Conservation (phyloP, 2,797 vertebrate genomes). For the Crotalus adamanteus region DNA sequence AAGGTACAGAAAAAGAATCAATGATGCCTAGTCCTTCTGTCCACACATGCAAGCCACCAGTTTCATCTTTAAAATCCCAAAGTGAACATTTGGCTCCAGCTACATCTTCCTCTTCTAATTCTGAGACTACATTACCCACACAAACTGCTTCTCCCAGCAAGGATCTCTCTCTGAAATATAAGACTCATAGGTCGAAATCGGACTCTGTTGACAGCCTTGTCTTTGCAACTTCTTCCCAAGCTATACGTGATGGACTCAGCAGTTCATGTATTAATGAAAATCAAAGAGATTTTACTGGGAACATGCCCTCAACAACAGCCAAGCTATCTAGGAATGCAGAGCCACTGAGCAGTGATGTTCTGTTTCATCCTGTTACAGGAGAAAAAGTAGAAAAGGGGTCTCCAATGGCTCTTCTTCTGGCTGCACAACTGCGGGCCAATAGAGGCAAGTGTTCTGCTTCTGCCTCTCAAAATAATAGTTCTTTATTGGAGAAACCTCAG, state of each 20-base stretch:
- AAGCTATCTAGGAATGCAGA: accelerated
- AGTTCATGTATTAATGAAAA: background rate
- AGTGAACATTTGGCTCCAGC: conserved; percentile 16
- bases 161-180: conserved; percentile 48
- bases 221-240: accelerated
- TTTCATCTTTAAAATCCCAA: accelerated
- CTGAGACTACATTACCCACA: background rate
- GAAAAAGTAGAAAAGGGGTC: conserved; percentile 72
- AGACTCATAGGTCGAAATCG: conserved; percentile 51
- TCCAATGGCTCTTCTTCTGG: conserved; percentile 77
- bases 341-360: conserved; percentile 33
- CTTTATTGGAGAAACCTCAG: background rate
- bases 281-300: background rate
- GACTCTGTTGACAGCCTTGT: accelerated
- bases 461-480: conserved; percentile 43
- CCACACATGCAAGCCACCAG: background rate
- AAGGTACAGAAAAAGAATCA: background rate
- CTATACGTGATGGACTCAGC: background rate
- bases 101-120: accelerated
- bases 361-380: conserved; percentile 71
- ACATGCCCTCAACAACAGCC: accelerated
- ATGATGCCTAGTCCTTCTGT: background rate
- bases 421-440: conserved; percentile 72
- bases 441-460: conserved; percentile 44
- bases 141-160: background rate